These are phyloP conservation scores for Clupea harengus DNA, from an alignment of 2,113 vertebrate genomes.

Conservation along the genomic window DNA sequence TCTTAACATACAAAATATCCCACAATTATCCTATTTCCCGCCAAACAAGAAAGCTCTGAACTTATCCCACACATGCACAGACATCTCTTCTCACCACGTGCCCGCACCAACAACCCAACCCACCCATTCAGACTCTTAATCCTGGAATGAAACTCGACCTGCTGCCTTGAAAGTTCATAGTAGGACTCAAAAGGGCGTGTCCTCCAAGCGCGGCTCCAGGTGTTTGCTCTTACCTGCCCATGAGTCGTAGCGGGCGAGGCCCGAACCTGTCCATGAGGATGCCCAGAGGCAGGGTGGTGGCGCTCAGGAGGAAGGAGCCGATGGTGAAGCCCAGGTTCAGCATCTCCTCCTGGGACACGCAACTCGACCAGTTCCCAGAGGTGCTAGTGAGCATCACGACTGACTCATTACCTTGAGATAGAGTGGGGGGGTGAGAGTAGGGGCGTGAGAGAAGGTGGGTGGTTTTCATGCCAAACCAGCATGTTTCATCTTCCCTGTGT, in stretches of 20 bases:
- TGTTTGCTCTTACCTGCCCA: constrained; percentile 75
- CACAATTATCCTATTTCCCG: background rate
- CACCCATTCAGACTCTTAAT: background rate
- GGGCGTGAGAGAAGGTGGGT: background rate
- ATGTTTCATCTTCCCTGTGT: background rate
- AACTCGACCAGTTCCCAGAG: constrained; percentile 60
- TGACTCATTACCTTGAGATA: constrained; percentile 53
- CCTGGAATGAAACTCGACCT: background rate
- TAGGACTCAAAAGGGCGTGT: background rate
- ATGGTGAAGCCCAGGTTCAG: constrained; percentile 89
- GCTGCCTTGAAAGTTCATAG: background rate
- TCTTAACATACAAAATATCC: too few species aligned
- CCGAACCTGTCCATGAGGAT: constrained; percentile 88
- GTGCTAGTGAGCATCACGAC: constrained; percentile 39
- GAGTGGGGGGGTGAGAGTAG: background rate
- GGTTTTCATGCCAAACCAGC: background rate
- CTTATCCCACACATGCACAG: background rate
- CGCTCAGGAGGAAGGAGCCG: constrained; percentile 86
- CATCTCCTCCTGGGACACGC: constrained; percentile 84
- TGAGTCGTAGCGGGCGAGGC: constrained; percentile 79
- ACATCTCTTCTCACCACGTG: background rate
- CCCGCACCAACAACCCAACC: background rate
- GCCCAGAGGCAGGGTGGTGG: constrained; percentile 84
- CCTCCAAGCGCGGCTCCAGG: background rate
- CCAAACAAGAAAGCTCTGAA: background rate